phyloP scores from a whole-genome alignment of 1,140 invertebrate species.

The Magallana ariakensis region DNA sequence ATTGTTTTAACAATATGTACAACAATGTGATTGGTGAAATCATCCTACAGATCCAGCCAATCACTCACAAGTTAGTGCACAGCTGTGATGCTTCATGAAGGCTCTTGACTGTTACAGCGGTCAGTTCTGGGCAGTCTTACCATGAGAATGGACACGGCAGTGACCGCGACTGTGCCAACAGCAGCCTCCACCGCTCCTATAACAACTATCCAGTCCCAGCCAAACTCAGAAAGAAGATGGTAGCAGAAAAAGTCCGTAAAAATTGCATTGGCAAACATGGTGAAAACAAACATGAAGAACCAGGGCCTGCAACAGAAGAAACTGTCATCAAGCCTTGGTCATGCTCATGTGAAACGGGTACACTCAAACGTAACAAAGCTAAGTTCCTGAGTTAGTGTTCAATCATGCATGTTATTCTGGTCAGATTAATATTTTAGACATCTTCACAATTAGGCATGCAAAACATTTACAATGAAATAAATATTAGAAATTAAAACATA shows the following conservation, averaged over 20 bases:
- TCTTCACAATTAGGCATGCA: too few species aligned
- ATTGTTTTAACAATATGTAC: not conserved
- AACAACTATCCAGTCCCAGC: constrained; percentile 90
- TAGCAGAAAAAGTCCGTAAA: constrained; percentile 93
- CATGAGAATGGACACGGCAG: constrained; percentile 92
- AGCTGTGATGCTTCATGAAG: constrained; percentile 25
- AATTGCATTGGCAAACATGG: constrained; percentile 91
- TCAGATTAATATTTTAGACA: not conserved
- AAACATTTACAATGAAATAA: too few species aligned
- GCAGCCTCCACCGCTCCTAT: constrained; percentile 90
- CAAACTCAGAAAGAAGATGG: constrained; percentile 91
- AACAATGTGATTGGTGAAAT: not conserved
- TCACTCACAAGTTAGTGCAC: not conserved
- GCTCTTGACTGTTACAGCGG: not conserved
- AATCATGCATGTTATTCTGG: not conserved
- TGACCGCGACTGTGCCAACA: constrained; percentile 90
- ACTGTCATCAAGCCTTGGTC: constrained; percentile 12
- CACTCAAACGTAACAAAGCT: not conserved
- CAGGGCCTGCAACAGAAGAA: constrained; percentile 85
- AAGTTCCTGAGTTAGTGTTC: not conserved
- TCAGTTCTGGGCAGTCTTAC: constrained; percentile 82
- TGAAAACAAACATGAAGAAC: constrained; percentile 94
- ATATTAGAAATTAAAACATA: too few species aligned
- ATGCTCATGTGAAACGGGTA: not conserved
- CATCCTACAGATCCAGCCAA: not conserved